phyloP scores from a whole-genome alignment of 2,113 vertebrate species.

The Anolis carolinensis region DNA sequence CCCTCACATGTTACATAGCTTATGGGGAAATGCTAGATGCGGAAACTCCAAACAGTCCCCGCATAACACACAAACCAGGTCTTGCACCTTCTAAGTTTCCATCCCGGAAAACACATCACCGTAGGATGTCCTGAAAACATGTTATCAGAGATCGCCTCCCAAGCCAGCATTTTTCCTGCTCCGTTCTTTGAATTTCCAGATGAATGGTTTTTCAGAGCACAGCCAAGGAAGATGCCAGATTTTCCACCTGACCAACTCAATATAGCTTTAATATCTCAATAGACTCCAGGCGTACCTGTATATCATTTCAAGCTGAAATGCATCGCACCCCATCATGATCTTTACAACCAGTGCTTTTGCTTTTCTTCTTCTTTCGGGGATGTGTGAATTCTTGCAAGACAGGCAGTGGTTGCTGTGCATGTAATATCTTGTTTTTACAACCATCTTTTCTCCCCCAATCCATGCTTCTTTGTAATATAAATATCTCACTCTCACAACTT shows the following conservation, averaged over 20 bases:
- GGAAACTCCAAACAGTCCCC: background rate
- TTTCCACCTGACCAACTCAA: slow-evolving; percentile 52
- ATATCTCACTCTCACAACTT: background rate
- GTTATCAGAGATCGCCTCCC: slow-evolving; percentile 18
- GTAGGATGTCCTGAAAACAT: slow-evolving; percentile 14
- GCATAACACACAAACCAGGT: no score
- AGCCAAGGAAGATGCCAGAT: slow-evolving; percentile 14
- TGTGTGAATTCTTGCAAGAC: background rate
- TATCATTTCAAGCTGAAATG: slow-evolving; percentile 28
- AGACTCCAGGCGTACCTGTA: background rate
- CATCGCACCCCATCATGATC: slow-evolving; percentile 18
- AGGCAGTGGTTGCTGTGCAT: accelerated
- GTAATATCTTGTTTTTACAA: accelerated
- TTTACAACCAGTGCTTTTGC: slow-evolving; percentile 29
- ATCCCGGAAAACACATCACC: background rate
- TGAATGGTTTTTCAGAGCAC: slow-evolving; percentile 22
- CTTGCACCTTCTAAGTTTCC: background rate
- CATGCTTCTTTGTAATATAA: slow-evolving; percentile 39
- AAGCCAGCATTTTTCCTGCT: slow-evolving; percentile 26
- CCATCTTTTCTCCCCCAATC: background rate
- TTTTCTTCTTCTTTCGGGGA: background rate
- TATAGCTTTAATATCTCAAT: background rate
- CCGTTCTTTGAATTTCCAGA: slow-evolving; percentile 31
- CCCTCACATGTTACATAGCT: background rate
- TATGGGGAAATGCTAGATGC: background rate